Conservation (phyloP, 2,797 vertebrate genomes). For the Sebastes taczanowskii region DNA sequence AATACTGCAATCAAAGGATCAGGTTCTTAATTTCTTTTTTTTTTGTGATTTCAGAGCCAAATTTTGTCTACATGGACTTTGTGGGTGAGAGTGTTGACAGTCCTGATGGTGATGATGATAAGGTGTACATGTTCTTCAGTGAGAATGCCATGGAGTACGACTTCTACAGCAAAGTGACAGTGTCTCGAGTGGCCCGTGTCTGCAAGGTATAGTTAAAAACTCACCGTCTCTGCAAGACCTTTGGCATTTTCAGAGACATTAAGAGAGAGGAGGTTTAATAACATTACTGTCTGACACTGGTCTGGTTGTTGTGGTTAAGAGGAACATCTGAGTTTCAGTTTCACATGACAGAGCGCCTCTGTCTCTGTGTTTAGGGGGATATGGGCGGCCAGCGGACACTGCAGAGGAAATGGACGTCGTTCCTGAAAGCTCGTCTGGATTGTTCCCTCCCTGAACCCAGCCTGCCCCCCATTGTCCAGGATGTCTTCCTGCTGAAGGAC, state of each 20-base stretch:
- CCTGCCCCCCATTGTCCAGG: constrained; percentile 84
- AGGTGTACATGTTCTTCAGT: constrained; percentile 88
- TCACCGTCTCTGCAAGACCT: background rate
- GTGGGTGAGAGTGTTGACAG: constrained; percentile 79
- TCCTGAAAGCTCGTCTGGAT: constrained; percentile 84
- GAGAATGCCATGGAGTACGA: constrained; percentile 87
- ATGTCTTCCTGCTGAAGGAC: constrained; percentile 83
- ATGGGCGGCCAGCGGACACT: constrained; percentile 81
- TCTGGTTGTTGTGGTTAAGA: constrained; percentile 1
- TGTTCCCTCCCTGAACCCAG: constrained; percentile 80
- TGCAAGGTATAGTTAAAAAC: constrained; percentile 79
- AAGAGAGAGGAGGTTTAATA: background rate
- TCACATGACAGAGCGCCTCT: background rate
- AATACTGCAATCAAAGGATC: too few species aligned
- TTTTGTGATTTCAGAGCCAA: constrained; percentile 79
- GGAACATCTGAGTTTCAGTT: background rate
- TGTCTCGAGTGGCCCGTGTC: constrained; percentile 85
- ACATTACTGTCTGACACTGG: background rate
- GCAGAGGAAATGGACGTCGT: constrained; percentile 85
- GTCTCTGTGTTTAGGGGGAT: constrained; percentile 78
- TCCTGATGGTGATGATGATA: constrained; percentile 81
- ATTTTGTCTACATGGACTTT: constrained; percentile 84
- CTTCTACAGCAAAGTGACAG: constrained; percentile 82
- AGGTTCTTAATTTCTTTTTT: background rate
- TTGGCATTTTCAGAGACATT: background rate